Conservation (phyloP, 1,140 invertebrate genomes). For the Physella acuta region DNA sequence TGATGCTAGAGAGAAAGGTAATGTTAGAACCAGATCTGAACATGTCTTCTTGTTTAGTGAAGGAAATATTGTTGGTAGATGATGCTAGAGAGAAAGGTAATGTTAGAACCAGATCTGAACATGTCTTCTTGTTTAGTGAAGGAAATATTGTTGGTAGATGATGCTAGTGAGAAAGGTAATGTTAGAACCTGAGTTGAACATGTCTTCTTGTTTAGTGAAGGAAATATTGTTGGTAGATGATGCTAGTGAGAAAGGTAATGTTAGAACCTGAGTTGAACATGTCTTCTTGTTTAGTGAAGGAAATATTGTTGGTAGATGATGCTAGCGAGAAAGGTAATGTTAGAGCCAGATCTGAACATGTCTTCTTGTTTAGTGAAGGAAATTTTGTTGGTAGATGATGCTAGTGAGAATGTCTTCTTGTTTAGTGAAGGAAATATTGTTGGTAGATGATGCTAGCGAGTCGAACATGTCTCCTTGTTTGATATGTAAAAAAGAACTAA, state of each 20-base stretch:
- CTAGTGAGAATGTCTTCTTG: slow-evolving; percentile 92
- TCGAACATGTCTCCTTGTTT: too few species aligned
- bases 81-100: neutral
- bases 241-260: slow-evolving; percentile 88
- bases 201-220: too few species aligned
- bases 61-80: neutral
- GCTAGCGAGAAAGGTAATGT: slow-evolving; percentile 89
- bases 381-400: slow-evolving; percentile 94
- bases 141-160: slow-evolving; percentile 94
- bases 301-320: slow-evolving; percentile 95
- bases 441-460: slow-evolving; percentile 95
- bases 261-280: too few species aligned
- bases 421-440: slow-evolving; percentile 92
- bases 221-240: slow-evolving; percentile 96
- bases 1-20: slow-evolving; percentile 90
- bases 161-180: slow-evolving; percentile 90
- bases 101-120: too few species aligned
- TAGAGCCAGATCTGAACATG: too few species aligned
- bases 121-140: too few species aligned
- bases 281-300: too few species aligned
- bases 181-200: too few species aligned
- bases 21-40: too few species aligned
- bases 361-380: too few species aligned
- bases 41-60: too few species aligned
- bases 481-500: too few species aligned